Conservation (phyloP, 2,113 vertebrate genomes). For the Ammodramus savannarum region DNA sequence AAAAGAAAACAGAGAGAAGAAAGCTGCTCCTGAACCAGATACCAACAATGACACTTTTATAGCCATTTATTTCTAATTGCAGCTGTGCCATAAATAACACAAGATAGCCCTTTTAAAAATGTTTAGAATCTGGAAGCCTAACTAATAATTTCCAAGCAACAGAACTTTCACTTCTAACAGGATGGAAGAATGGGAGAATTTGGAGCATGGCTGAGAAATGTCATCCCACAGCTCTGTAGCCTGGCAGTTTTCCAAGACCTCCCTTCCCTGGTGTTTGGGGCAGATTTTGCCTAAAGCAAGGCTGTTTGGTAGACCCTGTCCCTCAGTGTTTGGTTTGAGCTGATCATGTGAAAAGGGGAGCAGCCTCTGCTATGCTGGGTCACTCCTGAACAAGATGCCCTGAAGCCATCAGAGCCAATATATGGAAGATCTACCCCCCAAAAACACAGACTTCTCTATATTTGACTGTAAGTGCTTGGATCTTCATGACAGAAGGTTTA, state of each 20-base stretch:
- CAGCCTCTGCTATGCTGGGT: neutral
- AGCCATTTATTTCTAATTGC: neutral
- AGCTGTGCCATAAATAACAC: neutral
- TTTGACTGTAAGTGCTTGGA: neutral
- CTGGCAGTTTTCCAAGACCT: neutral
- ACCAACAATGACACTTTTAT: neutral
- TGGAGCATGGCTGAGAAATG: neutral
- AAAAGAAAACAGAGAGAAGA: neutral
- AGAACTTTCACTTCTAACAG: neutral
- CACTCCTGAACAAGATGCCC: neutral
- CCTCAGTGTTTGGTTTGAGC: neutral
- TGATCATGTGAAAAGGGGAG: rapidly evolving
- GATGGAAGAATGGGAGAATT: neutral
- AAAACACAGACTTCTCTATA: rapidly evolving
- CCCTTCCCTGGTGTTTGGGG: neutral
- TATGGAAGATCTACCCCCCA: rapidly evolving
- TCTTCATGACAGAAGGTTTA: neutral
- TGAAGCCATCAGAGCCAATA: neutral
- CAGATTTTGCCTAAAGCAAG: neutral
- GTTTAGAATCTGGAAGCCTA: neutral
- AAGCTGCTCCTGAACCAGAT: neutral
- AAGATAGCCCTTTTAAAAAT: neutral
- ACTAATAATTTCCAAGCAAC: neutral
- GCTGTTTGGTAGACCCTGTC: neutral
- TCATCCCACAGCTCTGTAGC: neutral